Evolutionary conservation across 2,797 vertebrate genomes (phyloP), one percentile per base, ranked within the genome.

Genomic region (Gymnothorax reevesii): DNA sequence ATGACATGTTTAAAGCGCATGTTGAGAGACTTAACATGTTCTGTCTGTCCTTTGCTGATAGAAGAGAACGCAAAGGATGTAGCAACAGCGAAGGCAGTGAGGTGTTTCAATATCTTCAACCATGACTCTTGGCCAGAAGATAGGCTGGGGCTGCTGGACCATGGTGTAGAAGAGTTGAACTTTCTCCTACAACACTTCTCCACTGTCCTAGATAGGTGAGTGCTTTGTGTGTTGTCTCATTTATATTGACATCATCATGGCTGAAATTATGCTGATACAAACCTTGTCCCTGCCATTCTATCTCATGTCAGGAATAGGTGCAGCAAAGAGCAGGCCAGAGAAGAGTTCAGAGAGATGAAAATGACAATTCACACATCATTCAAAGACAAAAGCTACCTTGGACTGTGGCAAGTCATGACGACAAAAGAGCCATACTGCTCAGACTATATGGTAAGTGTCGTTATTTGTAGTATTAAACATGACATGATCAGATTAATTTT

Each of bases 51-150:
- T 85, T 52, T 88, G 33, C 7, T 66, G 66, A 82, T 75, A 86
- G 84, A 60, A 57, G 86, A 86, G 84, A 59, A 15, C 75, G 73
- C 52, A 80, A 62, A 49, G n/a, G 60, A 85, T 54, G 59, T 82
- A 71, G 87, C 54, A 25, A 82, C 86, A 88, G 69, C 87, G 0
- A 89, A 89, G 73, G 89, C 89, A 69, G 87, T 86, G 8, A 89
- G 82, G 77, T 88, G 82, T 27, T 90, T 86, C 27, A 89, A 87
- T 7, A 86, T 89, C 17, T 90, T 90, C 66, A 89, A 82, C 55
- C 86, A 89, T 85, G 86, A 90, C 69, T 83, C 71, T 80, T 90
- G 88, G 88, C 88, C 86, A 86, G 88, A 89, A 57, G 55, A 88
- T 59, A 22, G 83, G 88, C 84, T 87, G 20, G 52, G 88, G 59